Evolutionary conservation across 2,797 vertebrate species (phyloP).

Genomic region (Odontamblyopus rebecca): DNA sequence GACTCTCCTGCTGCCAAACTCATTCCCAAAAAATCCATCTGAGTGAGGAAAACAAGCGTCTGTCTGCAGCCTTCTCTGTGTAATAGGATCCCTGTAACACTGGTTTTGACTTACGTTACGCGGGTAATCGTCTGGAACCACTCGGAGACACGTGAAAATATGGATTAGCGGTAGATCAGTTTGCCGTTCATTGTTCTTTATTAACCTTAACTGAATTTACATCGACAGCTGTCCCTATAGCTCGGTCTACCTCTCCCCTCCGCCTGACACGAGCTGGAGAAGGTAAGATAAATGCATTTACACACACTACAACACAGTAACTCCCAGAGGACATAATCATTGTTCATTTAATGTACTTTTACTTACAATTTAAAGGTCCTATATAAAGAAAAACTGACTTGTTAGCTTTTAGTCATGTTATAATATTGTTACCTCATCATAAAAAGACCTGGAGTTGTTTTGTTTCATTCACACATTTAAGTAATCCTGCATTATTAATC

Average conservation of each 20-base stretch:
- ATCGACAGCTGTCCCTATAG: constrained; percentile 98
- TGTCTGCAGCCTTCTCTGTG: constrained; percentile 12
- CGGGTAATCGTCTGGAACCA: constrained; percentile 14
- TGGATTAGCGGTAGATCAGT: constrained; percentile 24
- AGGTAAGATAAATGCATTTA: constrained; percentile 80
- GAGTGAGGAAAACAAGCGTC: constrained; percentile 13
- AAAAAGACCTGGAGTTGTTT: too few species aligned
- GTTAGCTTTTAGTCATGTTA: too few species aligned
- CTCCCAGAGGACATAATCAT: neutral
- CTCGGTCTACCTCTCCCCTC: constrained; percentile 96
- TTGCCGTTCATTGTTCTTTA: constrained; percentile 37
- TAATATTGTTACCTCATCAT: too few species aligned
- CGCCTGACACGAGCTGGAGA: constrained; percentile 97
- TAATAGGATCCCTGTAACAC: constrained; percentile 23
- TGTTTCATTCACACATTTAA: too few species aligned
- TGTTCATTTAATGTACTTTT: neutral
- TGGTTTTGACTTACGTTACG: constrained; percentile 28
- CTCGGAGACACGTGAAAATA: constrained; percentile 24
- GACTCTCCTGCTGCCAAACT: constrained; percentile 10
- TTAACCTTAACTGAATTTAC: constrained; percentile 85
- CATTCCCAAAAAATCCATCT: constrained; percentile 21
- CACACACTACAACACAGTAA: neutral
- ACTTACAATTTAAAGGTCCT: too few species aligned
- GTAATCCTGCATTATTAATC: too few species aligned
- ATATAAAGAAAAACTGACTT: too few species aligned